Evolutionary conservation across 1,140 invertebrate genomes (phyloP).

Genomic region (Lycorma delicatula): DNA sequence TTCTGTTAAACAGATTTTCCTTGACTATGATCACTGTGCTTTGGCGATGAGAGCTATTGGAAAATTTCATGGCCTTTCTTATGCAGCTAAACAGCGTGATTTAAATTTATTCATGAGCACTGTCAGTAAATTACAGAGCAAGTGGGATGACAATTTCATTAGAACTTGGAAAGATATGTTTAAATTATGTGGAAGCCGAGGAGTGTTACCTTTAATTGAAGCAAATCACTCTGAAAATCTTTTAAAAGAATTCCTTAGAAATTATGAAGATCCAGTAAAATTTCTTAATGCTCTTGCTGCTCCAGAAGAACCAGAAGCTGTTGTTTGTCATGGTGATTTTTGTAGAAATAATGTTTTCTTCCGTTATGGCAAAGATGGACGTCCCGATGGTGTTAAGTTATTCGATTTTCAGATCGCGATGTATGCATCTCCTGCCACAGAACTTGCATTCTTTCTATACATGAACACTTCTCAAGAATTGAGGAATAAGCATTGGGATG

Average conservation of each 20-base stretch:
- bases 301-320: constrained; percentile 35
- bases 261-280: background rate
- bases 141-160: background rate
- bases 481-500: constrained; percentile 25
- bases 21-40: constrained; percentile 30
- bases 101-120: constrained; percentile 20
- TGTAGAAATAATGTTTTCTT: constrained; percentile 49
- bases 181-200: background rate
- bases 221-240: background rate
- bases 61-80: constrained; percentile 37
- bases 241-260: background rate
- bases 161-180: too few species aligned
- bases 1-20: background rate
- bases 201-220: background rate
- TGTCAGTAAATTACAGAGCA: constrained; percentile 5
- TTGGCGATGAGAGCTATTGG: constrained; percentile 35
- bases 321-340: constrained; percentile 46
- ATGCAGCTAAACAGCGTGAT: constrained; percentile 26
- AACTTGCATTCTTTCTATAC: constrained; percentile 38
- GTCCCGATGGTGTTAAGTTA: constrained; percentile 29
- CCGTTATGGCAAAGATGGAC: constrained; percentile 29
- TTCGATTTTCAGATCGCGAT: constrained; percentile 37
- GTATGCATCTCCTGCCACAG: constrained; percentile 36
- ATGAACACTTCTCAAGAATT: constrained; percentile 29
- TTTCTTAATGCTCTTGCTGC: background rate